phyloP scores from a whole-genome alignment of 2,797 vertebrate genomes.

The Botia kubotai region DNA sequence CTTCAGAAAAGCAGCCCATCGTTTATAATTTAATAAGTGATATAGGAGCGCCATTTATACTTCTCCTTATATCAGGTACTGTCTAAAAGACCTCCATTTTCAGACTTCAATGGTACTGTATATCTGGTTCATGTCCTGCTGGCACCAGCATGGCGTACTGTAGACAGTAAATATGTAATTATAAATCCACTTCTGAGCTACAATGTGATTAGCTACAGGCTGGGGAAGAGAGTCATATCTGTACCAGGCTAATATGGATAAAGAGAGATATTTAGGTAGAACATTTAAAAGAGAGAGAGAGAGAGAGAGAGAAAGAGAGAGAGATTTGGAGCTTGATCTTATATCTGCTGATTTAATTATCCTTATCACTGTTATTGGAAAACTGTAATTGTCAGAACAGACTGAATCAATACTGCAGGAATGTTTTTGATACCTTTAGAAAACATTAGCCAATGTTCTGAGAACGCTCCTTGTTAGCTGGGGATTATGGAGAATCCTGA shows the following conservation, averaged over 20 bases:
- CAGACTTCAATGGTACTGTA: conserved; percentile 57
- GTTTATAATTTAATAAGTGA: not conserved
- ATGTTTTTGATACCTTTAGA: too few species aligned
- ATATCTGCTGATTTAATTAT: conserved; percentile 4
- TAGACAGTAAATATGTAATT: conserved; percentile 71
- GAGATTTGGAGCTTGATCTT: not conserved
- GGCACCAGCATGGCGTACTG: conserved; percentile 61
- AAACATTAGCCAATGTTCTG: too few species aligned
- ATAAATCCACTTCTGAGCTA: conserved; percentile 62
- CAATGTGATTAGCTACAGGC: conserved; percentile 66
- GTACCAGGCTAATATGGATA: conserved; percentile 15
- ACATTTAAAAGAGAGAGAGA: conserved; percentile 32
- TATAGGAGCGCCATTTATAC: not conserved
- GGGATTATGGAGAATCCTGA: not conserved
- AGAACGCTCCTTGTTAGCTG: not conserved
- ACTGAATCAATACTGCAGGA: too few species aligned
- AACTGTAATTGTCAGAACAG: not conserved
- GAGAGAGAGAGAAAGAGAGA: not conserved
- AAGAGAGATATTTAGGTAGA: conserved; percentile 30
- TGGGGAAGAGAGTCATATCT: conserved; percentile 38
- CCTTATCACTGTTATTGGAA: not conserved
- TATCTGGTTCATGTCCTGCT: conserved; percentile 57
- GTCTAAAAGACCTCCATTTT: conserved; percentile 31
- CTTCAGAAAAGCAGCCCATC: too few species aligned
- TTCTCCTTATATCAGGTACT: not conserved